phyloP scores from a whole-genome alignment of 2,888 invertebrate genomes.

The Cosmia pyralina region DNA sequence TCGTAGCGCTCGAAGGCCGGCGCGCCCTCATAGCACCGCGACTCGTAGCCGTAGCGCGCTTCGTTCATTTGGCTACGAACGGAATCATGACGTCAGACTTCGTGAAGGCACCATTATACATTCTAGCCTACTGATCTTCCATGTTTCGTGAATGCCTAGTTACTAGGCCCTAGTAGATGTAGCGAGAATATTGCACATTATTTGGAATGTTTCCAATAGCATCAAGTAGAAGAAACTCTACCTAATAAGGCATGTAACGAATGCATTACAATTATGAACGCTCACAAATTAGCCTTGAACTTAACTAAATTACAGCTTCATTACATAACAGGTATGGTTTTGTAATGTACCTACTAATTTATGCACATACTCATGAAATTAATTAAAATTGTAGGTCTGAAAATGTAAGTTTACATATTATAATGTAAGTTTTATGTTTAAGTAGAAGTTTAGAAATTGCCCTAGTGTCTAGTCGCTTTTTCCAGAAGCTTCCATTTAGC shows the following conservation, averaged over 20 bases:
- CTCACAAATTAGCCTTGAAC: constrained; percentile 40
- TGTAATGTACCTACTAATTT: not conserved
- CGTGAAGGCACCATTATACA: not conserved
- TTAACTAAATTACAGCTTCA: constrained; percentile 25
- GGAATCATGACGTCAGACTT: constrained; percentile 48
- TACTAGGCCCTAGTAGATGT: too few species aligned
- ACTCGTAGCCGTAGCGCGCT: constrained; percentile 89
- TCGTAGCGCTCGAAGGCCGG: constrained; percentile 89
- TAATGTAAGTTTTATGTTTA: not conserved
- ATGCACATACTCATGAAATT: constrained; percentile 1
- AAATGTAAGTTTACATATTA: not conserved
- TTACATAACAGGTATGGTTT: not conserved
- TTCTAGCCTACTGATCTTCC: not conserved
- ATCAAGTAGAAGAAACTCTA: not conserved
- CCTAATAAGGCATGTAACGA: constrained; percentile 4
- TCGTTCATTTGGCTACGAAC: constrained; percentile 90
- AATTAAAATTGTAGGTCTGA: constrained; percentile 8
- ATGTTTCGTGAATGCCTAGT: not conserved
- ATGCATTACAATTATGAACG: constrained; percentile 33
- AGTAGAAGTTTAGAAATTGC: not conserved
- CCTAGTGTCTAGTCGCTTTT: not conserved
- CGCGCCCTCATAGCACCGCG: constrained; percentile 88
- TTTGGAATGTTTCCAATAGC: not conserved
- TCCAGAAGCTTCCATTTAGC: not conserved
- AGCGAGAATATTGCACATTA: not conserved